Base-by-base conservation (phyloP, 2,113 vertebrate species). In the Apteryx owenii region DNA sequence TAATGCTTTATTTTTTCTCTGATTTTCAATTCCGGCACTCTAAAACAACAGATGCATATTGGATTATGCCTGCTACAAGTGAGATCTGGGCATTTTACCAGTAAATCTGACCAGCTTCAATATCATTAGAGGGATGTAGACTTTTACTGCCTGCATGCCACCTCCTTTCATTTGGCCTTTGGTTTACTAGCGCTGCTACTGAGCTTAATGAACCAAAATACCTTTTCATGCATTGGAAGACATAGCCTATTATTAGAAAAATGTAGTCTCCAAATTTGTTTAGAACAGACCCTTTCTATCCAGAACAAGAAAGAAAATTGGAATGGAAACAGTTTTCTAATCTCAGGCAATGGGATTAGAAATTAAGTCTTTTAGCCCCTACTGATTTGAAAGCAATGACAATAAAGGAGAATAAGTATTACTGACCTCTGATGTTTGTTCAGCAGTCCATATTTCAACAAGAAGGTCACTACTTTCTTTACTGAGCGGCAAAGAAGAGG, bases 21-120 rank as follows among this genome's bases (percentile, higher is more conserved):
- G 60, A 82, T 83, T 91, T 94, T 85, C 42, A 40, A 64, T 90
- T 94, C 89, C 93, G 96, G 79, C 85, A 86, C 12, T 86, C 6
- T 31, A 68, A 80, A 69, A 51, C 72, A 85, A 88, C 93, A 96
- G 58, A 94, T 61, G 89, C 78, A 89, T 80, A 89, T 48, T 31
- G 11, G 84, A 85, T 89, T 77, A 89, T 22, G 90, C 54, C 22
- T 88, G 53, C 91, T 95, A 53, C 86, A 94, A 88, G 51, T 66
- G 61, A 95, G 40, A 96, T 83, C 84, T 96, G 95, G 96, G 92
- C 94, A 97, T 83, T 65, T 83, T 92, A 97, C 88, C 89, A 95
- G 51, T 62, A 89, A 94, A 71, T 80, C 84, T 84, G 61, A 94
- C 53, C 73, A 73, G 72, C 51, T 96, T 96, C 93, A 87, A 50